Evolutionary conservation across 2,888 invertebrate genomes (phyloP).

Genomic region (Caenorhabditis sp.): DNA sequence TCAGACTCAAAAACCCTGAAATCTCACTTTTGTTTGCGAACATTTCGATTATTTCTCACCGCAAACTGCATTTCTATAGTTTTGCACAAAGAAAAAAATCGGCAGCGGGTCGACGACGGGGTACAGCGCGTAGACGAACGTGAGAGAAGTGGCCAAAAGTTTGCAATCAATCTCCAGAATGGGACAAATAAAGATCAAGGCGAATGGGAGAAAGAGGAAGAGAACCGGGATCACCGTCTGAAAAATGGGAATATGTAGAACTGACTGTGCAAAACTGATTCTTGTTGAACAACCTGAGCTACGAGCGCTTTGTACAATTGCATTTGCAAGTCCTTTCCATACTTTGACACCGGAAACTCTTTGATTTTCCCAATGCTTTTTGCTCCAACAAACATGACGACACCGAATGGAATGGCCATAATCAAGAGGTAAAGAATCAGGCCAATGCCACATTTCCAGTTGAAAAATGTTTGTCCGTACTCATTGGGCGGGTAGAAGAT

Average conservation of each 20-base stretch:
- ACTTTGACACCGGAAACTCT: constrained; percentile 16
- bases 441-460: background rate
- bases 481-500: constrained; percentile 23
- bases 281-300: constrained; percentile 4
- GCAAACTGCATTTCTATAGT: constrained; percentile 19
- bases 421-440: background rate
- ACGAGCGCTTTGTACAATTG: constrained; percentile 42
- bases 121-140: constrained; percentile 34
- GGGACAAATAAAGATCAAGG: constrained; percentile 19
- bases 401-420: background rate
- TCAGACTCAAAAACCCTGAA: background rate
- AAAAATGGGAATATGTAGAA: background rate
- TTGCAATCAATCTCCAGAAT: constrained; percentile 21
- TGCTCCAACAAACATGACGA: background rate
- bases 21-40: background rate
- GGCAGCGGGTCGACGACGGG: constrained; percentile 40
- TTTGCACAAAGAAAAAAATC: constrained; percentile 28
- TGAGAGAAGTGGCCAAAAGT: background rate
- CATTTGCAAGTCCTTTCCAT: constrained; percentile 26
- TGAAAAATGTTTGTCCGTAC: background rate
- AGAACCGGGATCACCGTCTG: constrained; percentile 32
- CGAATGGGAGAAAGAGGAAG: constrained; percentile 25
- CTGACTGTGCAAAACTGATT: too few species aligned
- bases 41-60: background rate
- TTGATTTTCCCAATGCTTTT: constrained; percentile 15